phyloP scores from a whole-genome alignment of 1,140 invertebrate genomes.

The Leptopilina boulardi region DNA sequence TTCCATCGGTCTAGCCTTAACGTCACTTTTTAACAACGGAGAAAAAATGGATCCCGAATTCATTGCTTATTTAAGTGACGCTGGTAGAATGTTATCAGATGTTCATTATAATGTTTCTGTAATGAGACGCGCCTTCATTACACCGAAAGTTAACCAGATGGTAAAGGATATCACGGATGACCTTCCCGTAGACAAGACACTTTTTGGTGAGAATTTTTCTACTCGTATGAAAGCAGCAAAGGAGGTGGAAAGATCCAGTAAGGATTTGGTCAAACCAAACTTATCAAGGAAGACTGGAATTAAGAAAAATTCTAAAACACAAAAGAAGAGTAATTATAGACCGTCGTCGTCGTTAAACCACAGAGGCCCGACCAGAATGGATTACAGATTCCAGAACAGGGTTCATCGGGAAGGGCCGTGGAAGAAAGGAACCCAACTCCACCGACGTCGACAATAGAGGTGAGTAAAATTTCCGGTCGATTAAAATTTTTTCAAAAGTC shows the following conservation, averaged over 20 bases:
- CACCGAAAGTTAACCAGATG: conserved; percentile 22
- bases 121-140: conserved; percentile 39
- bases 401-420: background rate
- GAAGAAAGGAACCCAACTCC: background rate
- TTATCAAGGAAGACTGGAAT: too few species aligned
- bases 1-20: conserved; percentile 9
- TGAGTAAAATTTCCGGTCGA: conserved; percentile 42
- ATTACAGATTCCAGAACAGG: conserved; percentile 11
- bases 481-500: conserved; percentile 35
- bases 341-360: conserved; percentile 35
- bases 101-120: conserved; percentile 36
- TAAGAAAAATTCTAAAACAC: too few species aligned
- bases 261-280: conserved; percentile 17
- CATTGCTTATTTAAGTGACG: conserved; percentile 28
- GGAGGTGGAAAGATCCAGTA: conserved; percentile 40
- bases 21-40: background rate
- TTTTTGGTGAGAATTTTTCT: conserved; percentile 44
- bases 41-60: background rate
- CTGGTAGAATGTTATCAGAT: conserved; percentile 37
- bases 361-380: conserved; percentile 21
- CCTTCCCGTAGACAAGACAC: background rate
- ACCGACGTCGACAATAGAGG: conserved; percentile 28
- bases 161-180: conserved; percentile 39
- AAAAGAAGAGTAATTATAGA: background rate
- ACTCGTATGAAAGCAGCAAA: conserved; percentile 43